Conservation (phyloP, 2,113 vertebrate genomes). For the Callipepla californica region DNA sequence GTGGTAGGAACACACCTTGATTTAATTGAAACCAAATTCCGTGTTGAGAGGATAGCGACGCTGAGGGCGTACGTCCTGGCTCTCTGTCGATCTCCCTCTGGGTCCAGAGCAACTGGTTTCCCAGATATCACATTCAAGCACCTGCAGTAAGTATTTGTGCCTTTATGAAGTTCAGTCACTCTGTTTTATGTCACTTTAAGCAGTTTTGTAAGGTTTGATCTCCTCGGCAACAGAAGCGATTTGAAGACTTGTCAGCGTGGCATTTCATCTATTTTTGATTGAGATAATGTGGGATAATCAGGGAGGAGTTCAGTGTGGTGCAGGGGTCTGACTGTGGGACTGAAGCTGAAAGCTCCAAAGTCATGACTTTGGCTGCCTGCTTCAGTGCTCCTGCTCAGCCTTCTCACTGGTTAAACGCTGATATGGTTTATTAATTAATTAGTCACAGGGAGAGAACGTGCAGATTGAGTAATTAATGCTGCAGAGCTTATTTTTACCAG, state of each 20-base stretch:
- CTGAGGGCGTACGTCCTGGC: conserved; percentile 93
- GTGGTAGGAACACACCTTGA: conserved; percentile 97
- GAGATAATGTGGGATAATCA: background rate
- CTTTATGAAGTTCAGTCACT: background rate
- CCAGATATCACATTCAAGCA: conserved; percentile 95
- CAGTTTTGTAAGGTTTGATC: conserved; percentile 30
- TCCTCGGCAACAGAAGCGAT: conserved; percentile 44
- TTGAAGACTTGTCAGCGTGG: background rate
- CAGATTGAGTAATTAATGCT: background rate
- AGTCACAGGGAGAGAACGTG: background rate
- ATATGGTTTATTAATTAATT: background rate
- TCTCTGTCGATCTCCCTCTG: conserved; percentile 92
- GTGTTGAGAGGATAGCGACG: conserved; percentile 91
- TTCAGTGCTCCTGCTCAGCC: background rate
- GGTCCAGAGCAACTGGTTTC: conserved; percentile 90
- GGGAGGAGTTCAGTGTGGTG: background rate
- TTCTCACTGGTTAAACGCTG: background rate
- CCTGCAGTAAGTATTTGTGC: conserved; percentile 84
- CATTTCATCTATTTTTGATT: conserved; percentile 34
- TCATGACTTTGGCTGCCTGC: background rate
- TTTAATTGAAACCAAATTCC: conserved; percentile 93
- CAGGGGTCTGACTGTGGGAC: background rate
- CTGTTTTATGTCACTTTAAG: conserved; percentile 29
- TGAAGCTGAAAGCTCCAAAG: conserved; percentile 18
- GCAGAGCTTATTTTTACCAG: background rate